These are phyloP conservation scores for Enteromius radiatus DNA, from an alignment of 2,797 vertebrate genomes.

Conservation along the genomic window DNA sequence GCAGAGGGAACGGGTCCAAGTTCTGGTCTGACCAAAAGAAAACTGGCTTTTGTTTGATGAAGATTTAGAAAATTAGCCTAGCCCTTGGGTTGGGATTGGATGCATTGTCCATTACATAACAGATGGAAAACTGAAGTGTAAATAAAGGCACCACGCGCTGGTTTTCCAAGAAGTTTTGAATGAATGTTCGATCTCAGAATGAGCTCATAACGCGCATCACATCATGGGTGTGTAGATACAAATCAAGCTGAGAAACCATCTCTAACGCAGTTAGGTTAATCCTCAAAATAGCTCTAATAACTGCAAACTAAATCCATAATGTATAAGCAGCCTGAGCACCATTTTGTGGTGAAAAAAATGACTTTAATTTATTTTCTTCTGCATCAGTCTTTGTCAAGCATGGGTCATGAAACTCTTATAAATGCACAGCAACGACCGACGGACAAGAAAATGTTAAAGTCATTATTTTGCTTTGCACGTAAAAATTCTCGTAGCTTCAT, in stretches of 20 bases:
- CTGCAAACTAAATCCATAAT: neutral
- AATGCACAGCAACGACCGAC: too few relatives aligned
- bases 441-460: too few relatives aligned
- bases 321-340: neutral
- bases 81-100: constrained; percentile 17
- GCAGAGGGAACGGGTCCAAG: constrained; percentile 33
- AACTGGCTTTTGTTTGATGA: constrained; percentile 24
- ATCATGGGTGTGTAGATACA: neutral
- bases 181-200: neutral
- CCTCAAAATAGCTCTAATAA: constrained; percentile 4
- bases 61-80: constrained; percentile 22
- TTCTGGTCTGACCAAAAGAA: constrained; percentile 2
- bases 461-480: too few relatives aligned
- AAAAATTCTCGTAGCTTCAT: neutral
- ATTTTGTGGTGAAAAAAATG: neutral
- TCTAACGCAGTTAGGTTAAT: neutral
- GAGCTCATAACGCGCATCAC: neutral
- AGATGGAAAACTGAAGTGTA: constrained; percentile 13
- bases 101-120: constrained; percentile 6
- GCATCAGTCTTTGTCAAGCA: too few relatives aligned
- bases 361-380: too few relatives aligned
- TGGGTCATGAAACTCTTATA: too few relatives aligned
- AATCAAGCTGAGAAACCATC: neutral
- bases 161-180: neutral
- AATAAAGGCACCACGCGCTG: neutral